Evolutionary conservation across 2,113 vertebrate genomes (phyloP).

Genomic region (human): DNA sequence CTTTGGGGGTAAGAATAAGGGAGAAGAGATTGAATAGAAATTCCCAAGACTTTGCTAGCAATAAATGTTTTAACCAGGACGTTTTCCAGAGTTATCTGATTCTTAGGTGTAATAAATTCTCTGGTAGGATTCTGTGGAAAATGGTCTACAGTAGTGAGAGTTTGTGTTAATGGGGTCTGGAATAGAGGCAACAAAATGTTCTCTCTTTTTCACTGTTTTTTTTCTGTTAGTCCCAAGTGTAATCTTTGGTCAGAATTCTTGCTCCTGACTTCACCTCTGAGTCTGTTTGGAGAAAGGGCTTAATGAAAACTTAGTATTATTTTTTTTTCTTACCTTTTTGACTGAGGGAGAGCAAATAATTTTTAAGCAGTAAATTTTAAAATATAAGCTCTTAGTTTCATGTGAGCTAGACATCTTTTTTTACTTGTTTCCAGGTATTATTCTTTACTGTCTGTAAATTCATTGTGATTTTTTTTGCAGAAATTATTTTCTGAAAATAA

Average conservation of each 20-base stretch:
- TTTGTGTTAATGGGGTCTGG: not conserved
- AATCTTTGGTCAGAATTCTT: constrained; percentile 51
- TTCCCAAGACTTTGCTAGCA: constrained; percentile 36
- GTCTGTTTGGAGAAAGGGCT: not conserved
- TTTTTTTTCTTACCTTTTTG: constrained; percentile 20
- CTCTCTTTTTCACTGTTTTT: not conserved
- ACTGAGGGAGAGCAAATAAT: not conserved
- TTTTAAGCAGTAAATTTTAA: constrained; percentile 6
- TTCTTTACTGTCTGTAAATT: not conserved
- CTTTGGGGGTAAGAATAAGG: not conserved
- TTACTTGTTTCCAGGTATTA: not conserved
- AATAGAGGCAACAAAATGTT: constrained; percentile 19
- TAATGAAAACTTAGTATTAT: not conserved
- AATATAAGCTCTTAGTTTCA: not conserved
- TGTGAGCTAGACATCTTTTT: not conserved
- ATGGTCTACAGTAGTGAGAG: not conserved
- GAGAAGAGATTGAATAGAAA: constrained; percentile 37
- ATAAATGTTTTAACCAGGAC: constrained; percentile 9
- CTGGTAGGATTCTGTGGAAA: constrained; percentile 44
- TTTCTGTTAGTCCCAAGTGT: constrained; percentile 25
- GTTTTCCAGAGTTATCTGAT: constrained; percentile 40
- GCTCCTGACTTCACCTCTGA: not conserved
- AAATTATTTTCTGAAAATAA: constrained; percentile 38
- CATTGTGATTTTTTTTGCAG: not conserved
- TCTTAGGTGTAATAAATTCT: constrained; percentile 30